Conservation (phyloP, 1,140 invertebrate genomes). For the Calliopsis andreniformis region DNA sequence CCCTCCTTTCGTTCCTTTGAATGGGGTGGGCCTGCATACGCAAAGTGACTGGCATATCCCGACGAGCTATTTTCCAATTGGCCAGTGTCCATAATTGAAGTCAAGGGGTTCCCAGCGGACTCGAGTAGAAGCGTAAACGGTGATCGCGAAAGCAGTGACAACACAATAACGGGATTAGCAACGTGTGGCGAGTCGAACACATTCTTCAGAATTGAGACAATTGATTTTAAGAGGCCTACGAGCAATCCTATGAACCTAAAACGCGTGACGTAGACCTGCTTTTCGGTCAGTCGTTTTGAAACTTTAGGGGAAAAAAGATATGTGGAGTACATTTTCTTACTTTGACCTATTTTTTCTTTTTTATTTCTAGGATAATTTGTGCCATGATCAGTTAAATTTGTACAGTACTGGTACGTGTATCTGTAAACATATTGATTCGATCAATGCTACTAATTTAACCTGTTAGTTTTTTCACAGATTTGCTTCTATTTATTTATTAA, state of each 20-base stretch:
- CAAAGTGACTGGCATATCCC: slow-evolving; percentile 55
- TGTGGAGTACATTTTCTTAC: no score
- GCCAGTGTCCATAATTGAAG: slow-evolving; percentile 70
- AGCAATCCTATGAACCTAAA: slow-evolving; percentile 47
- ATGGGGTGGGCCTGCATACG: slow-evolving; percentile 34
- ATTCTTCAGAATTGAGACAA: slow-evolving; percentile 44
- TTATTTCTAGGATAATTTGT: no score
- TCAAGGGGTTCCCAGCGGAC: slow-evolving; percentile 11
- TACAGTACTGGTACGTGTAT: no score
- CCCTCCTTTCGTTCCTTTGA: slow-evolving; percentile 28
- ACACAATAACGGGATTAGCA: background rate
- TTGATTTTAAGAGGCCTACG: slow-evolving; percentile 56
- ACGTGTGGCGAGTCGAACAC: background rate
- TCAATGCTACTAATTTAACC: no score
- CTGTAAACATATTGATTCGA: no score
- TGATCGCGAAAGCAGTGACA: slow-evolving; percentile 51
- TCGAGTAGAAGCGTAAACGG: slow-evolving; percentile 56
- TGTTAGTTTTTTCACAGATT: no score
- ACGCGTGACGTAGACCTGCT: slow-evolving; percentile 39
- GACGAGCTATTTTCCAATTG: slow-evolving; percentile 71
- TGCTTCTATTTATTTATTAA: no score
- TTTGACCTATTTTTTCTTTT: no score
- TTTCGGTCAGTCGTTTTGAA: slow-evolving; percentile 17
- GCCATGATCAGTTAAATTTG: no score
- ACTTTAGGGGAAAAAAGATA: no score